phyloP scores from a whole-genome alignment of 2,797 vertebrate species.

The Acropternis orthonyx region DNA sequence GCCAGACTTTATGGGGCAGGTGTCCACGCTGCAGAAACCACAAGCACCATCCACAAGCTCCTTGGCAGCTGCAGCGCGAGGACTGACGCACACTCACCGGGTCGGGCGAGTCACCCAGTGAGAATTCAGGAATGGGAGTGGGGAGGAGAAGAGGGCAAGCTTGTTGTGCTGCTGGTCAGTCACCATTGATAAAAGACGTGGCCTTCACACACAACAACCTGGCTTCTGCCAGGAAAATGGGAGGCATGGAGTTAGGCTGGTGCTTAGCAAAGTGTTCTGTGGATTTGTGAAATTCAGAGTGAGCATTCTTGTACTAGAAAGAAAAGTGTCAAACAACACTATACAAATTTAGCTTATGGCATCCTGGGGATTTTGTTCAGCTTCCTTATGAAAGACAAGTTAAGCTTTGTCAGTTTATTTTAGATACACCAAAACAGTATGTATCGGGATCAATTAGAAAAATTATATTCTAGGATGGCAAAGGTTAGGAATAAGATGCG shows the following conservation, averaged over 20 bases:
- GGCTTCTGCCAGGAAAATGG: background rate
- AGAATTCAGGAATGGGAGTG: background rate
- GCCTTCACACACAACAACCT: background rate
- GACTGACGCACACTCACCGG: fast-evolving
- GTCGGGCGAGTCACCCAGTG: background rate
- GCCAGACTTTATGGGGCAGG: conserved; percentile 7
- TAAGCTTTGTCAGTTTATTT: background rate
- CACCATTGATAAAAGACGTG: fast-evolving
- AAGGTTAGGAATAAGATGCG: background rate
- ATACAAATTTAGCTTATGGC: background rate
- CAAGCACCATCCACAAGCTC: background rate
- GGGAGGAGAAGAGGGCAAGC: background rate
- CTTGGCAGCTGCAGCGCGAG: background rate
- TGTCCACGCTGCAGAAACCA: background rate
- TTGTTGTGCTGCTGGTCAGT: background rate
- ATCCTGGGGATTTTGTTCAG: background rate
- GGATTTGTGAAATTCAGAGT: background rate
- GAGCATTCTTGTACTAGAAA: background rate
- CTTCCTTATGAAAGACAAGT: background rate
- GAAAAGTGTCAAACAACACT: background rate
- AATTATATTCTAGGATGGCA: background rate
- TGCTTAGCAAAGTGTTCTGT: background rate
- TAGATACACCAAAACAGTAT: background rate
- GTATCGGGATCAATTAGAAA: fast-evolving
- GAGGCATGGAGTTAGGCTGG: fast-evolving